A percentile compares a stretch with the other conserved stretches of the same genome.
Conservation (phyloP, 2,888 invertebrate species). For the Pheosia tremula region DNA sequence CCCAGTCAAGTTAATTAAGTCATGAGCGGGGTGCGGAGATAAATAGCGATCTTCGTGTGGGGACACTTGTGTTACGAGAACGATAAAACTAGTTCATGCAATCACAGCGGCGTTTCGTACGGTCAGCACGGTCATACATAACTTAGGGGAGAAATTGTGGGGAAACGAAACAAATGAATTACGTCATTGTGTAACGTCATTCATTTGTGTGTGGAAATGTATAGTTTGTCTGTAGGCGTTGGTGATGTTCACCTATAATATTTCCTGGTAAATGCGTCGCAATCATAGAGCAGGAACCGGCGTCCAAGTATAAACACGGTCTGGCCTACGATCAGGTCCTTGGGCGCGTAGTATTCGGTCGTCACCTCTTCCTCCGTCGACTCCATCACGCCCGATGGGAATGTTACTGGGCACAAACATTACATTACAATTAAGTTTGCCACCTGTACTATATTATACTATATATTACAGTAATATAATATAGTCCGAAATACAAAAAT, state of each 20-base stretch:
- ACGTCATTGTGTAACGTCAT: background rate
- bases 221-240: too few relatives aligned
- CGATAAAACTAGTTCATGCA: background rate
- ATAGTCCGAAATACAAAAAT: too few relatives aligned
- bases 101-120: background rate
- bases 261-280: conserved; percentile 91
- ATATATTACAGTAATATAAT: too few relatives aligned
- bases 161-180: too few relatives aligned
- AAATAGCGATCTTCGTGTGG: background rate
- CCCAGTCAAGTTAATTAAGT: background rate
- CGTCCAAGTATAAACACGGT: conserved; percentile 88
- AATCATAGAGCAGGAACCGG: conserved; percentile 90
- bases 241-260: conserved; percentile 83
- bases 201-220: background rate
- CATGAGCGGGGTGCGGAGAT: background rate
- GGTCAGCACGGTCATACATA: too few relatives aligned
- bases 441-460: too few relatives aligned
- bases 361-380: conserved; percentile 88
- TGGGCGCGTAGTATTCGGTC: conserved; percentile 90
- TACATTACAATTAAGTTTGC: too few relatives aligned
- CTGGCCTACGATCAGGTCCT: conserved; percentile 90
- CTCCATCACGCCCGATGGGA: conserved; percentile 88
- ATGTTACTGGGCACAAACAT: conserved; percentile 65
- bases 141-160: too few relatives aligned
- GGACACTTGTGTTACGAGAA: conserved; percentile 18